Evolutionary conservation across 1,140 invertebrate species (phyloP).

Genomic region (Orius insidiosus): DNA sequence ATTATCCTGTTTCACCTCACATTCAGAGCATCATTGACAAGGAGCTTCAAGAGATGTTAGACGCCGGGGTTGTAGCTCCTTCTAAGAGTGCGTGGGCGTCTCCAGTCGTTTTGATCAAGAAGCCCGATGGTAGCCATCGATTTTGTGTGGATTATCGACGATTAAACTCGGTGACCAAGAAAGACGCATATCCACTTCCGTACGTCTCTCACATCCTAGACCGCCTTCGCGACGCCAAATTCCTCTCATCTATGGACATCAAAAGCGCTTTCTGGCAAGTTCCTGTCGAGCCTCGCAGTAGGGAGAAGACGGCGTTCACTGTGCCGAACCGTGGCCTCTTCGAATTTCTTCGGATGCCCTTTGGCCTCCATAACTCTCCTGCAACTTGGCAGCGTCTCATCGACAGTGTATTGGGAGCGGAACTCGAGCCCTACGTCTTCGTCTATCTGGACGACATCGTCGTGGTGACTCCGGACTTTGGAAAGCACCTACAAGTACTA

Average conservation of each 20-base stretch:
- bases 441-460: constrained; percentile 29
- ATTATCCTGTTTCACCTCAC: constrained; percentile 8
- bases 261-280: constrained; percentile 22
- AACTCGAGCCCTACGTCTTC: background rate
- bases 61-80: constrained; percentile 25
- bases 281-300: background rate
- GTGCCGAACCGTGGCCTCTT: background rate
- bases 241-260: constrained; percentile 22
- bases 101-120: constrained; percentile 31
- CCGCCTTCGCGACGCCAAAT: constrained; percentile 21
- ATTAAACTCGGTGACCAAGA: constrained; percentile 27
- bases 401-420: background rate
- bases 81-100: constrained; percentile 27
- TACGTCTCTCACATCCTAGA: constrained; percentile 21
- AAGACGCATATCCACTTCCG: constrained; percentile 22
- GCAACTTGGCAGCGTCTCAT: constrained; percentile 10
- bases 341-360: constrained; percentile 1
- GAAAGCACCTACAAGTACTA: background rate
- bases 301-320: too few species aligned
- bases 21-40: constrained; percentile 13
- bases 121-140: constrained; percentile 28
- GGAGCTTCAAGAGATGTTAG: constrained; percentile 22
- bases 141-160: constrained; percentile 30
- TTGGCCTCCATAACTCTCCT: background rate
- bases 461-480: constrained; percentile 16